These are phyloP conservation scores for Ochlodes sylvanus DNA, from an alignment of 2,888 invertebrate species.

Conservation along the genomic window DNA sequence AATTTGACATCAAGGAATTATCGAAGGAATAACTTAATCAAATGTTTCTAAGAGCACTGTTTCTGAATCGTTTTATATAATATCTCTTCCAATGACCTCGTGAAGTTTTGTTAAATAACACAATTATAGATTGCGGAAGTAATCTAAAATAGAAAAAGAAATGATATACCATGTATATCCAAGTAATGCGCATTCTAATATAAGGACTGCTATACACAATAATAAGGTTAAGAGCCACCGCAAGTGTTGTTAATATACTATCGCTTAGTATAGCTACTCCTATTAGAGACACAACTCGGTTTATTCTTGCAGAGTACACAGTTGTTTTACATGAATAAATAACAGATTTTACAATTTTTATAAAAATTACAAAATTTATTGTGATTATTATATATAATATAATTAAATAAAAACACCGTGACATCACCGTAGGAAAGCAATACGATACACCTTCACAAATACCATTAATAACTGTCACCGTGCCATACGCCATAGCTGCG, in stretches of 20 bases:
- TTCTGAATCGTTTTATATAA: no score
- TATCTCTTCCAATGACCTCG: neutral
- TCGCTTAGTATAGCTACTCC: constrained; percentile 44
- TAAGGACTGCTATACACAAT: neutral
- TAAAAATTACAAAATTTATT: constrained; percentile 37
- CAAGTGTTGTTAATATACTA: neutral
- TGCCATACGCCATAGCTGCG: constrained; percentile 36
- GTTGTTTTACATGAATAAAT: constrained; percentile 33
- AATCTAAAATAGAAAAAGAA: neutral
- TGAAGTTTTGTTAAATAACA: neutral
- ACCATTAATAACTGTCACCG: constrained; percentile 19
- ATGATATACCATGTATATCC: neutral
- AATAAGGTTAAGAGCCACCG: neutral
- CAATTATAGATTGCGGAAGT: neutral
- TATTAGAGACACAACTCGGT: constrained; percentile 36
- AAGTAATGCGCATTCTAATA: no score
- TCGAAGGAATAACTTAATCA: no score
- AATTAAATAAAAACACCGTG: neutral
- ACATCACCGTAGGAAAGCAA: neutral
- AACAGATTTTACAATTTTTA: constrained; percentile 36
- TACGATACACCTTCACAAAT: constrained; percentile 30
- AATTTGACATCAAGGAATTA: no score
- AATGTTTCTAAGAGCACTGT: no score
- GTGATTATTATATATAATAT: constrained; percentile 29
- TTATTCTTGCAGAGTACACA: constrained; percentile 20